Evolutionary conservation across 2,113 vertebrate genomes (phyloP).

Genomic region (Sphaerodactylus townsendi): DNA sequence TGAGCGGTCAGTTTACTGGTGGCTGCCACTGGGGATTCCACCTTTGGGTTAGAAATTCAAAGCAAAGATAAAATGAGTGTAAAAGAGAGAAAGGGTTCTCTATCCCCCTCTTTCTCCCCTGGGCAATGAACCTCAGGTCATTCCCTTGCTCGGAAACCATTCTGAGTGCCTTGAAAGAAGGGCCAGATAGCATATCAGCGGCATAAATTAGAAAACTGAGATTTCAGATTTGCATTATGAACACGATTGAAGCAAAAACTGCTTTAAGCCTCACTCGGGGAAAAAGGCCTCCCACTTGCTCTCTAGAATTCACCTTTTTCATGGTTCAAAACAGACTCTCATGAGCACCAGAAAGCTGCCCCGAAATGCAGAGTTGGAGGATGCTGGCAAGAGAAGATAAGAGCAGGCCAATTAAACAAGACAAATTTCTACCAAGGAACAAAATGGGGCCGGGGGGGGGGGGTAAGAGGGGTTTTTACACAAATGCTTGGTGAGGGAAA

Average conservation of each 20-base stretch:
- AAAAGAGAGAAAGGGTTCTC: no score
- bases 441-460: background rate
- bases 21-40: no score
- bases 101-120: no score
- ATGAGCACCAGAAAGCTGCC: rapidly evolving
- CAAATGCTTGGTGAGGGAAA: background rate
- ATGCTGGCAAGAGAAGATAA: rapidly evolving
- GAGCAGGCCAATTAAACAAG: background rate
- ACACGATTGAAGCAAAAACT: background rate
- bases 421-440: background rate
- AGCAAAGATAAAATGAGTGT: no score
- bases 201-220: background rate
- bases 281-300: background rate
- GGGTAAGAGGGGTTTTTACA: no score
- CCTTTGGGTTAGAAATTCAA: no score
- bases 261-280: background rate
- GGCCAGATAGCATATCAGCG: no score
- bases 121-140: no score
- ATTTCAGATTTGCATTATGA: background rate
- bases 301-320: background rate
- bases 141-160: no score
- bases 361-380: rapidly evolving
- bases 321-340: rapidly evolving
- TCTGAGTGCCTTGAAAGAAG: no score
- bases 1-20: no score